A percentile compares a stretch with the other conserved stretches of the same genome.
Evolutionary conservation across 2,888 invertebrate species (phyloP).

Genomic region (Cheiracanthium punctorium): DNA sequence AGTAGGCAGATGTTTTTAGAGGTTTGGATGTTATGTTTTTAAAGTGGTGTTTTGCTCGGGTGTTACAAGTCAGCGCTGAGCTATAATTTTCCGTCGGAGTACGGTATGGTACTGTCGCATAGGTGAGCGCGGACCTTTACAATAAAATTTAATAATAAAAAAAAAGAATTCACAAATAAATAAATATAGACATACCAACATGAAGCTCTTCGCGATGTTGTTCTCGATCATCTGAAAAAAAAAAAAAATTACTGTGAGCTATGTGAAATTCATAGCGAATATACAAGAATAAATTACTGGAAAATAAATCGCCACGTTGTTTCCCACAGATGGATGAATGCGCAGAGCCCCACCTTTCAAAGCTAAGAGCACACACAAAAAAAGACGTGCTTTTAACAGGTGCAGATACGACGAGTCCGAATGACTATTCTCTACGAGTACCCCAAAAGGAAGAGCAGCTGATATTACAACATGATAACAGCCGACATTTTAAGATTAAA

Average conservation of each 20-base stretch:
- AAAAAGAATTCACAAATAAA: no score
- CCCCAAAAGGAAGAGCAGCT: neutral
- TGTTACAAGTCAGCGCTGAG: no score
- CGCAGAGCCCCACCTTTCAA: neutral
- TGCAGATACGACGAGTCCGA: neutral
- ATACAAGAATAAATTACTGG: no score
- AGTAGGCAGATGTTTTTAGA: no score
- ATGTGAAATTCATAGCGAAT: no score
- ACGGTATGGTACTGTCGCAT: no score
- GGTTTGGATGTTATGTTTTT: no score
- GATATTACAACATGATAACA: neutral
- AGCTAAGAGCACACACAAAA: neutral
- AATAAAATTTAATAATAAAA: no score
- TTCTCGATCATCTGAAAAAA: conserved; percentile 82
- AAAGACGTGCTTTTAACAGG: neutral
- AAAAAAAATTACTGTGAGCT: no score
- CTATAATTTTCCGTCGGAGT: no score
- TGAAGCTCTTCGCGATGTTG: conserved; percentile 85
- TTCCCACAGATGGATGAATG: neutral
- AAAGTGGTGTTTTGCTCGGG: no score
- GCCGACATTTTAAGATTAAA: neutral
- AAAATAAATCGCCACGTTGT: neutral
- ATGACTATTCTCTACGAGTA: neutral
- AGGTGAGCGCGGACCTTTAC: no score
- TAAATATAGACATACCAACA: conserved; percentile 55